Conservation (phyloP, 2,888 invertebrate species). For the Drosophila suboccidentalis region DNA sequence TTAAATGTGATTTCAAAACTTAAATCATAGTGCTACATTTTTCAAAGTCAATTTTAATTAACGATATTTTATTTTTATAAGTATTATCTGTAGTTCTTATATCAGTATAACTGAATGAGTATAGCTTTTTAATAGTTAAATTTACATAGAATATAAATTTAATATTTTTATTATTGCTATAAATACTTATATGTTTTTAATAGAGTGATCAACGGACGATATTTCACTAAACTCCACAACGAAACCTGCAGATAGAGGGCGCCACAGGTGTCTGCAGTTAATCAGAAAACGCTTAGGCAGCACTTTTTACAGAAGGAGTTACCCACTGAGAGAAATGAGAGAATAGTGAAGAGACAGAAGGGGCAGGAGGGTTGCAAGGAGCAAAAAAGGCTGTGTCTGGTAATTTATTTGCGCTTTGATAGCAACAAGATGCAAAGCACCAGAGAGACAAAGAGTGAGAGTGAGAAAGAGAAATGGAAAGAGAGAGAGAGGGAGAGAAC, state of each 20-base stretch:
- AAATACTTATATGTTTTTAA: no score
- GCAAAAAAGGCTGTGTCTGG: conserved; percentile 20
- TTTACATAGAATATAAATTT: no score
- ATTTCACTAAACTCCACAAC: background rate
- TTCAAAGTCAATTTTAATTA: no score
- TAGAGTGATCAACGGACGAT: background rate
- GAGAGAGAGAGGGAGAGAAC: conserved; percentile 8
- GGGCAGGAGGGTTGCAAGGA: background rate
- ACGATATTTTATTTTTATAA: no score
- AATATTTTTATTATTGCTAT: background rate
- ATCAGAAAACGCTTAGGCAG: conserved; percentile 73
- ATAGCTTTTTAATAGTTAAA: no score
- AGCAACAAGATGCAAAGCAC: conserved; percentile 75
- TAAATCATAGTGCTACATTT: no score
- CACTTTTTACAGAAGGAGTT: conserved; percentile 12
- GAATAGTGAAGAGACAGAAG: background rate
- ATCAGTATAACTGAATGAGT: no score
- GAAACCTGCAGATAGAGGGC: conserved; percentile 2
- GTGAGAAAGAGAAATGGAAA: conserved; percentile 6
- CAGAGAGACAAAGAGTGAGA: conserved; percentile 24
- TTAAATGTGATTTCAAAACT: no score
- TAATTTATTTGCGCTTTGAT: conserved; percentile 82
- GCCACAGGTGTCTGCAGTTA: conserved; percentile 58
- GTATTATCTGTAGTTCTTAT: no score
- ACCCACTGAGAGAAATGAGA: background rate